Evolutionary conservation across 2,888 invertebrate species (phyloP).

Genomic region (Cheilosia pagana): DNA sequence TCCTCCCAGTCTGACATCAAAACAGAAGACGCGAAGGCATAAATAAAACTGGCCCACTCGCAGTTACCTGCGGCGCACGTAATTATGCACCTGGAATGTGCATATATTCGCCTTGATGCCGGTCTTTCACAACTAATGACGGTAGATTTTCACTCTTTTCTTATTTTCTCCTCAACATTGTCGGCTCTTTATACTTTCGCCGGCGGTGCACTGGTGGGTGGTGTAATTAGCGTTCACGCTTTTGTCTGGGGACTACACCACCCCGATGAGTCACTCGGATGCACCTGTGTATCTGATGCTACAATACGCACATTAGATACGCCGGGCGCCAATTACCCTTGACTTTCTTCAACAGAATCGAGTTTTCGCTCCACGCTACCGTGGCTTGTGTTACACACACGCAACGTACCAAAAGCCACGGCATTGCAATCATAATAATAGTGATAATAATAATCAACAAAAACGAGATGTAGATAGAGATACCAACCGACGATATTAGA

Average conservation of each 20-base stretch:
- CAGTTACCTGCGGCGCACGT: constrained; percentile 41
- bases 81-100: constrained; percentile 34
- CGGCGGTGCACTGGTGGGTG: background rate
- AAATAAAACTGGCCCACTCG: constrained; percentile 45
- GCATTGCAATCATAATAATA: constrained; percentile 21
- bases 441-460: constrained; percentile 5
- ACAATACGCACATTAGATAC: background rate
- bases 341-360: constrained; percentile 54
- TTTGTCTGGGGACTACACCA: constrained; percentile 12
- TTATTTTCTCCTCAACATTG: constrained; percentile 4
- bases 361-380: constrained; percentile 23
- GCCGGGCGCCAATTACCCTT: constrained; percentile 43
- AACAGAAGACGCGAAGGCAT: background rate
- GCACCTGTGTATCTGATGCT: constrained; percentile 1
- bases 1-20: background rate
- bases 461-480: constrained; percentile 20
- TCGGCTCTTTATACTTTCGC: constrained; percentile 25
- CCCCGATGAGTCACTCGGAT: constrained; percentile 29
- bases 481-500: background rate
- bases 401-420: constrained; percentile 14
- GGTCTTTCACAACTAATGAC: constrained; percentile 20
- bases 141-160: constrained; percentile 14
- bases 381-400: constrained; percentile 15
- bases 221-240: constrained; percentile 30
- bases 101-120: constrained; percentile 13